phyloP scores from a whole-genome alignment of 2,113 vertebrate species.

The Tichodroma muraria region DNA sequence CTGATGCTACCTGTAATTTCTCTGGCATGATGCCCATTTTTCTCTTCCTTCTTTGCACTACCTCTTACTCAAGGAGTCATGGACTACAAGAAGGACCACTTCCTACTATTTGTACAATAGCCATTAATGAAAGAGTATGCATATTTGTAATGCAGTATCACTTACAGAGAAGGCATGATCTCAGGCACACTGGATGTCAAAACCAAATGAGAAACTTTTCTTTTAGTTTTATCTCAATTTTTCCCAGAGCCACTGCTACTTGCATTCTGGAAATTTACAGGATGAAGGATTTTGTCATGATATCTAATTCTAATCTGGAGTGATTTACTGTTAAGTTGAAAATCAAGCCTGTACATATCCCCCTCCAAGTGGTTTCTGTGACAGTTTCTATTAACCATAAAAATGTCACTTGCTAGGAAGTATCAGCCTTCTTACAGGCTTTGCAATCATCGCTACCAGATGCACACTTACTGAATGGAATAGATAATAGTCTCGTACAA shows the following conservation, averaged over 20 bases:
- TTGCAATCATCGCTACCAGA: slow-evolving; percentile 55
- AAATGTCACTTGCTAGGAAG: slow-evolving; percentile 61
- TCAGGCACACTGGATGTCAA: neutral
- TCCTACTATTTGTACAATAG: neutral
- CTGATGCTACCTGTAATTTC: neutral
- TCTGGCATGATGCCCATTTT: neutral
- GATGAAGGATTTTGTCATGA: slow-evolving; percentile 40
- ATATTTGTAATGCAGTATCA: neutral
- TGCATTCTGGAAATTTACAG: slow-evolving; percentile 33
- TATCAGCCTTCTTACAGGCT: slow-evolving; percentile 54
- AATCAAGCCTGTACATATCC: slow-evolving; percentile 51
- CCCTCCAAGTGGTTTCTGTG: slow-evolving; percentile 40
- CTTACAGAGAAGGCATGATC: neutral
- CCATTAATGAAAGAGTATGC: neutral
- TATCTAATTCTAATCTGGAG: slow-evolving; percentile 53
- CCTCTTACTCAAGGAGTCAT: neutral
- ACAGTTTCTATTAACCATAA: slow-evolving; percentile 64
- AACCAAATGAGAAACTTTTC: slow-evolving; percentile 32
- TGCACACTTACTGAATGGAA: slow-evolving; percentile 48
- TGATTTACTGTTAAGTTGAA: slow-evolving; percentile 55
- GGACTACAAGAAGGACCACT: neutral
- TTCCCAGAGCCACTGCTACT: neutral
- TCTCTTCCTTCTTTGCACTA: neutral
- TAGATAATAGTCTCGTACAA: slow-evolving; percentile 40
- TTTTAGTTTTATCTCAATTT: slow-evolving; percentile 11